Percentiles rank a stretch among this genome's conserved stretches.
Evolutionary conservation across 2,113 vertebrate genomes (phyloP).

Genomic region (Aegithalos caudatus): DNA sequence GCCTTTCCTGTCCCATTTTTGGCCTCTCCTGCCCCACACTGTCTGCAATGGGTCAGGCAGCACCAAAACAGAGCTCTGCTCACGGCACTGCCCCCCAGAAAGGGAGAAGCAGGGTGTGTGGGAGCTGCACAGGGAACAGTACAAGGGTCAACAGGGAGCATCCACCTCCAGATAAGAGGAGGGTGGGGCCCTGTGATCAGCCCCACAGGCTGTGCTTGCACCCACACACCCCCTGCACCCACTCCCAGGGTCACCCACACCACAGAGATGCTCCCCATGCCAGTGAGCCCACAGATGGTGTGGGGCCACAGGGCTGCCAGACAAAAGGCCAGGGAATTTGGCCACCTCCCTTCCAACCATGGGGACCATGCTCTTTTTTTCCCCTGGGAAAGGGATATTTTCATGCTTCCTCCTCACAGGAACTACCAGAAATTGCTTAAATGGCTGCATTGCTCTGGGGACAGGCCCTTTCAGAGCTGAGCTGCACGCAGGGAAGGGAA

Average conservation of each 20-base stretch:
- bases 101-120: background rate
- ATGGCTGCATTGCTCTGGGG: background rate
- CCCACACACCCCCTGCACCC: background rate
- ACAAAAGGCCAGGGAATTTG: background rate
- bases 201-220: background rate
- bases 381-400: background rate
- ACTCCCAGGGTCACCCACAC: background rate
- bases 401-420: background rate
- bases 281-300: rapidly evolving
- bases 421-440: background rate
- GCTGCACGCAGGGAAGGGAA: background rate
- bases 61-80: background rate
- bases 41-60: background rate
- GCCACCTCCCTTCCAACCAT: background rate
- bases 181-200: background rate
- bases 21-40: background rate
- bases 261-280: rapidly evolving
- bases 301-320: background rate
- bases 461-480: background rate
- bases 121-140: background rate
- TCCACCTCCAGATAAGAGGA: background rate
- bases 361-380: background rate
- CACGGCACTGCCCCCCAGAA: rapidly evolving
- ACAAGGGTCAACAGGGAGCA: background rate
- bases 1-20: background rate